phyloP scores from a whole-genome alignment of 2,888 invertebrate genomes.

The Biston betularia region DNA sequence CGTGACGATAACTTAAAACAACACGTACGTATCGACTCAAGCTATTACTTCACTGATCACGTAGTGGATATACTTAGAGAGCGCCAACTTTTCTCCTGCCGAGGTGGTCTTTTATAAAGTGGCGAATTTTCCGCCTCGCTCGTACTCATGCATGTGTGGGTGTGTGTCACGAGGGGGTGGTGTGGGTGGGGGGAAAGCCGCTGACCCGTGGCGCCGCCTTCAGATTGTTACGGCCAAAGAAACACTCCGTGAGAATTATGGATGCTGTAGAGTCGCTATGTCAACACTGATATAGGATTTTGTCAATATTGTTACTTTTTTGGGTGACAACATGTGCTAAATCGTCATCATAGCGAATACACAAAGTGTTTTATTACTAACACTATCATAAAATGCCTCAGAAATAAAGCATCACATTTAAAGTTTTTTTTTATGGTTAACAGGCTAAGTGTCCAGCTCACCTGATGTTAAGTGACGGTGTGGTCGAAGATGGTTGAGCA shows the following conservation, averaged over 20 bases:
- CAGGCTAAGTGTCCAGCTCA: no score
- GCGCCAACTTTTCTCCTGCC: slow-evolving; percentile 35
- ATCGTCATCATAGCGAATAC: no score
- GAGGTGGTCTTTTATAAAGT: slow-evolving; percentile 52
- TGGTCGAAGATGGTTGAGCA: no score
- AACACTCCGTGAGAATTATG: slow-evolving; percentile 68
- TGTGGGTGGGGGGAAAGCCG: slow-evolving; percentile 62
- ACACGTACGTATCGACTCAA: no score
- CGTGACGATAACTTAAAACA: no score
- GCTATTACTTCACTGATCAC: no score
- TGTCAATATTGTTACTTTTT: not conserved
- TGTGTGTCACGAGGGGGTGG: slow-evolving; percentile 38
- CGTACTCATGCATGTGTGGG: slow-evolving; percentile 46
- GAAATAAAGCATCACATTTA: no score
- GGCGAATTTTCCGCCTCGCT: slow-evolving; percentile 65
- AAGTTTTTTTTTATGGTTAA: no score
- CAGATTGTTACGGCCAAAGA: slow-evolving; percentile 84
- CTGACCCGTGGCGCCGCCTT: slow-evolving; percentile 85
- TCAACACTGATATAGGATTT: slow-evolving; percentile 1
- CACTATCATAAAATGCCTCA: no score
- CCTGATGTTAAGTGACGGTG: no score
- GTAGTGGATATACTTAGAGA: not conserved
- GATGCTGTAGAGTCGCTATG: slow-evolving; percentile 49
- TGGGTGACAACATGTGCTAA: no score
- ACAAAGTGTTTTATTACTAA: no score